Evolutionary conservation across 2,113 vertebrate genomes (phyloP).

Genomic region (Neogale vison): DNA sequence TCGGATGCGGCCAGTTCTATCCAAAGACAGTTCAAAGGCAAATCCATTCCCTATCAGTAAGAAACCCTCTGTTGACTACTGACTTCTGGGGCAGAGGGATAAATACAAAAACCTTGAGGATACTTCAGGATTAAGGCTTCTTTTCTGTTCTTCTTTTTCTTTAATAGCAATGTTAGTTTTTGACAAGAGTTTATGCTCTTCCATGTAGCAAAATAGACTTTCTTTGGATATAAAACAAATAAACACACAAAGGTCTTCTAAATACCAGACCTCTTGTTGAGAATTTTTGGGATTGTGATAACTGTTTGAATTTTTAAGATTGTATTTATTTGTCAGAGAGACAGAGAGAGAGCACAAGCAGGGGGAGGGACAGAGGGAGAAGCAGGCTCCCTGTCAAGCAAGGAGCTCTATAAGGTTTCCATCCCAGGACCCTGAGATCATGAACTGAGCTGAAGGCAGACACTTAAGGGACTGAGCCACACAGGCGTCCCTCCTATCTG

Average conservation of each 20-base stretch:
- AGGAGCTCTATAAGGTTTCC: no score
- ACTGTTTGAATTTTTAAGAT: background rate
- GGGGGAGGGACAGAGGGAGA: no score
- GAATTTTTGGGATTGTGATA: background rate
- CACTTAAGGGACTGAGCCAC: no score
- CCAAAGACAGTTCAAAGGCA: constrained; percentile 73
- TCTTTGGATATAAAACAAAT: background rate
- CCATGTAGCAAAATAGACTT: background rate
- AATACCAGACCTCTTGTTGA: background rate
- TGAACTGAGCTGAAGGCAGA: no score
- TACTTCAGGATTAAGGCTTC: background rate
- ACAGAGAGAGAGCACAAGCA: no score
- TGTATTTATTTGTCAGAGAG: no score
- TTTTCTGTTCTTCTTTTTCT: background rate
- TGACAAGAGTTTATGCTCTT: constrained; percentile 1
- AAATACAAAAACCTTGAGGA: background rate
- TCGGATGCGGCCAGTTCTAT: background rate
- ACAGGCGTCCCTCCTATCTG: background rate
- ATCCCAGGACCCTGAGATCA: no score
- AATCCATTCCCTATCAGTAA: constrained; percentile 31
- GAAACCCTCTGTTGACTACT: background rate
- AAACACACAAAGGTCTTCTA: background rate
- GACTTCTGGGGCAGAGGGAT: background rate
- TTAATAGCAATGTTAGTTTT: background rate
- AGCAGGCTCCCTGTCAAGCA: no score